These are phyloP conservation scores for Gortyna flavago DNA, from an alignment of 2,888 invertebrate genomes.

Conservation along the genomic window DNA sequence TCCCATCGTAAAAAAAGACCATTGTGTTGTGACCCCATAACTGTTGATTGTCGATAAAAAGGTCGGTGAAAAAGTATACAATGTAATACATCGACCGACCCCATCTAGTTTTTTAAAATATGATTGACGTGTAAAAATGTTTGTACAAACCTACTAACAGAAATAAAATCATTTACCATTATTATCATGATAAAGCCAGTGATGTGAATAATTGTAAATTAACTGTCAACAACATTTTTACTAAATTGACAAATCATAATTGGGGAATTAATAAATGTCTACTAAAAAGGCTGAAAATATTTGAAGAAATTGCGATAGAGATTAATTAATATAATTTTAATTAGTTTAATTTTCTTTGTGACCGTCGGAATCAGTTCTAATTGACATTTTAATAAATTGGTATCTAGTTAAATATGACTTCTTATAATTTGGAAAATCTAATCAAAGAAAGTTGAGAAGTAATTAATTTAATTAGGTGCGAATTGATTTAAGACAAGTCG, in stretches of 20 bases:
- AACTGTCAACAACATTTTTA: neutral
- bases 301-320: neutral
- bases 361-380: slow-evolving; percentile 12
- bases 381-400: slow-evolving; percentile 31
- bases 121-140: neutral
- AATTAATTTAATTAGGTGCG: neutral
- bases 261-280: neutral
- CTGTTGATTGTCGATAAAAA: neutral
- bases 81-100: neutral
- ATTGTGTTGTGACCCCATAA: neutral
- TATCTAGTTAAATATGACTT: neutral
- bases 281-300: neutral
- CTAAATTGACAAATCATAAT: neutral
- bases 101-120: neutral
- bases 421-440: neutral
- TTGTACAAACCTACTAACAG: neutral
- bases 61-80: neutral
- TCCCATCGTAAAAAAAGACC: no score
- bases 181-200: no score
- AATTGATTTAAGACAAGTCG: neutral
- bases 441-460: slow-evolving; percentile 12
- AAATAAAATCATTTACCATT: neutral
- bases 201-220: neutral
- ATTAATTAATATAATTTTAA: slow-evolving; percentile 22
- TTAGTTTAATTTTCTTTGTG: neutral